Evolutionary conservation across 2,113 vertebrate genomes (phyloP), one percentile per base, ranked within the genome.

Genomic region (Chaenocephalus aceratus): DNA sequence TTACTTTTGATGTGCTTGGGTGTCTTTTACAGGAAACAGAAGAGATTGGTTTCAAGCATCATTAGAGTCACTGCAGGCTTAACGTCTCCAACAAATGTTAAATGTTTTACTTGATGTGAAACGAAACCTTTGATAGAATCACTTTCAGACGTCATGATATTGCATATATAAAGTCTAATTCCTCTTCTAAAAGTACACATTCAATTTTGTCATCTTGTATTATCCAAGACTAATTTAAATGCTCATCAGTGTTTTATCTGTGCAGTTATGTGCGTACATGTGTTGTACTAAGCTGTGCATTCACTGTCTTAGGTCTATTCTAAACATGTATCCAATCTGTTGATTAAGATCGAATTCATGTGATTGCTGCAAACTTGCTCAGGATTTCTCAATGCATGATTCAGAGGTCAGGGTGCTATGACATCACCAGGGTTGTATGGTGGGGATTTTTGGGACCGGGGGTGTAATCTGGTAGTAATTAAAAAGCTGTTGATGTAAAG

Each of bases 401-500:
- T 91, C 80, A 82, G 83, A 79, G 81, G 82, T 81, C 81, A 86
- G 75, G 71, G 74, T 77, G 66, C 52, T 70, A 79, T 94, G 89
- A 92, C 86, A 89, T 91, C 90, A 93, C 44, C 69, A 56, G 57
- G 46, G 75, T 71, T 84, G 73, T 80, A 63, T 18, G 3, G 48
- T 52, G 83, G 83, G 83, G 86, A 88, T 79, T 90, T 85, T 69
- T 12, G 44, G 64, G 68, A 34, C 10, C 5, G 12, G 21, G 34
- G 36, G 10, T 5, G 23, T 57, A 72, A 62, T 90, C 91, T 91
- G 90, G 84, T 92, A 88, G 79, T 60, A 79, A 88, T 92, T 90
- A 86, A 69, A 82, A 80, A 64, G 76, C 48, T 77, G 62, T 74
- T 86, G 81, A 91, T 83, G 85, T 89, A 85, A 85, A 30, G 30